Evolutionary conservation across 2,888 invertebrate genomes (phyloP).

Genomic region (Clitarchus hookeri): DNA sequence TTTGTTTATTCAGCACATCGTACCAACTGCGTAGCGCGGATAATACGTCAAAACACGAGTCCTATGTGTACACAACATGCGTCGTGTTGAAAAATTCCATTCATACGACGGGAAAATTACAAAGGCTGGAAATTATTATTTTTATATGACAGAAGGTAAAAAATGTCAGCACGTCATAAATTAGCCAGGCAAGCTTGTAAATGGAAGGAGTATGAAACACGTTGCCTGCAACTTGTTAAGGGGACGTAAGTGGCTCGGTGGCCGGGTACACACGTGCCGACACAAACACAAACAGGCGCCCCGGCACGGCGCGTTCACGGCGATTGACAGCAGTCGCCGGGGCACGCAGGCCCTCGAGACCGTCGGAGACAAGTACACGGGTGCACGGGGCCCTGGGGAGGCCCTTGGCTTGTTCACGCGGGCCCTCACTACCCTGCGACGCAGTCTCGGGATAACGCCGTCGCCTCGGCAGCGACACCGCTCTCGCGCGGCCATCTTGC

Average conservation of each 20-base stretch:
- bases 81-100: neutral
- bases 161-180: no score
- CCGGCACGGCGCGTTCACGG: neutral
- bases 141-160: neutral
- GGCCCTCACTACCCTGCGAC: neutral
- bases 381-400: no score
- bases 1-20: neutral
- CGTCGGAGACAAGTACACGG: no score
- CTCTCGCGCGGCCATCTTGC: neutral
- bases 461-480: neutral
- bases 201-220: no score
- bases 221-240: no score
- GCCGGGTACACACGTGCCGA: neutral
- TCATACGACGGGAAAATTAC: neutral
- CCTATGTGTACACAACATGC: neutral
- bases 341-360: neutral
- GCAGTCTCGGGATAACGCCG: neutral
- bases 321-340: neutral
- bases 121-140: neutral
- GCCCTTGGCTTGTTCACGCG: neutral
- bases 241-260: no score
- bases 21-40: neutral
- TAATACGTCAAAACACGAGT: neutral
- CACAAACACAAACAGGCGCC: constrained; percentile 10
- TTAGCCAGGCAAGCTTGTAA: no score